Evolutionary conservation across 2,888 invertebrate genomes (phyloP), one percentile per base, ranked within the genome.

Genomic region (Troilus luridus): DNA sequence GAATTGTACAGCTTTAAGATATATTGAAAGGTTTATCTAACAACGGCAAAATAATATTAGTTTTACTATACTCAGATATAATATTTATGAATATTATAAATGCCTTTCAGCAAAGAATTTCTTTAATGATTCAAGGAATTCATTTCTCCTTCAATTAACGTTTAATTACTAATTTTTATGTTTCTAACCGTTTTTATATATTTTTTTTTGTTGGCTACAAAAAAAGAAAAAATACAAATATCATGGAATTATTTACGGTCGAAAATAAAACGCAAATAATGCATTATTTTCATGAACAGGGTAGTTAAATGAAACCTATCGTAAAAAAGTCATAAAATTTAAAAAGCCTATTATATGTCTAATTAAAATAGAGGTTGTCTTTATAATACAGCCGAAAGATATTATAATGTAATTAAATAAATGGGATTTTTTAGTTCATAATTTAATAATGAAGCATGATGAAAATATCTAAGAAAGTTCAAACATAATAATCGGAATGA

Each of bases 251-350:
- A 64, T 64, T n/a, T 64, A 64, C 9, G n/a, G 9, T n/a, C n/a
- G n/a, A 64, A n/a, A 64, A 64, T 64, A 64, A 64, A 64, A 64
- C 64, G 64, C n/a, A 64, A 64, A 64, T 64, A n/a, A 64, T n/a
- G 64, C n/a, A 64, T 8, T 64, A 64, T 64, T 21, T 64, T 64
- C n/a, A n/a, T 11, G n/a, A 64, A n/a, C 1, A n/a, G 64, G n/a
- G 3, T 64, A 64, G n/a, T 64, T 64, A n/a, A 1, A 64, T 64
- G n/a, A 3, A n/a, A 11, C 64, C 11, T 10, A 64, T n/a, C 64
- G n/a, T 64, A n/a, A 64, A 64, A 64, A 64, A 64, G 64, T 64
- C n/a, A 64, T 64, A 64, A 64, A n/a, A 64, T 64, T n/a, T n/a
- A n/a, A 64, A 64, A 64, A 64, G 64, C 5, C n/a, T 11, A n/a